Evolutionary conservation across 2,113 vertebrate genomes (phyloP).

Genomic region (Micronycteris hirsuta): DNA sequence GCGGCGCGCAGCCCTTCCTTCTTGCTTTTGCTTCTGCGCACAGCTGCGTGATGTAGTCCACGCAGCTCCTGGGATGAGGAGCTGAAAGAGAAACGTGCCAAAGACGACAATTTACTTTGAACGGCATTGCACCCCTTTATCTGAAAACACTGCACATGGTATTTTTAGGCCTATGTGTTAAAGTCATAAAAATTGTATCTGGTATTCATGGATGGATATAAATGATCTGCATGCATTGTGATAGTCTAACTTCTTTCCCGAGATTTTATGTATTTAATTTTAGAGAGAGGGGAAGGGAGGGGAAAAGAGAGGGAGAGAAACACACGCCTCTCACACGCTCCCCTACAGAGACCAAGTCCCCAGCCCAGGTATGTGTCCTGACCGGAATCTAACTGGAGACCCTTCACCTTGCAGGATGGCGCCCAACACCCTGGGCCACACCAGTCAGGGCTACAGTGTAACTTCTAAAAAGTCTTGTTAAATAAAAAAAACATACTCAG

Average conservation of each 20-base stretch:
- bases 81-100: conserved; percentile 71
- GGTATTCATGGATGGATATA: background rate
- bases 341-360: too few relatives aligned
- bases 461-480: background rate
- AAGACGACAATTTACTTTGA: background rate
- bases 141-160: background rate
- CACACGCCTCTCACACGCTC: too few relatives aligned
- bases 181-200: background rate
- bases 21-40: conserved; percentile 55
- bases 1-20: background rate
- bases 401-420: too few relatives aligned
- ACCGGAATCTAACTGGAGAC: too few relatives aligned
- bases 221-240: background rate
- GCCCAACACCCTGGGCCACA: too few relatives aligned
- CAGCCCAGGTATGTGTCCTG: too few relatives aligned
- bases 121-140: background rate
- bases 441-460: background rate
- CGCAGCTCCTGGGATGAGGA: conserved; percentile 74
- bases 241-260: background rate
- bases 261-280: too few relatives aligned
- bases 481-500: background rate
- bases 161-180: background rate
- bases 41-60: conserved; percentile 78
- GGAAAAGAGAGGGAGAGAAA: too few relatives aligned
- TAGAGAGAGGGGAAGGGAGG: too few relatives aligned